These are phyloP conservation scores for Cherax quadricarinatus DNA, from an alignment of 1,140 invertebrate species.

Conservation along the genomic window DNA sequence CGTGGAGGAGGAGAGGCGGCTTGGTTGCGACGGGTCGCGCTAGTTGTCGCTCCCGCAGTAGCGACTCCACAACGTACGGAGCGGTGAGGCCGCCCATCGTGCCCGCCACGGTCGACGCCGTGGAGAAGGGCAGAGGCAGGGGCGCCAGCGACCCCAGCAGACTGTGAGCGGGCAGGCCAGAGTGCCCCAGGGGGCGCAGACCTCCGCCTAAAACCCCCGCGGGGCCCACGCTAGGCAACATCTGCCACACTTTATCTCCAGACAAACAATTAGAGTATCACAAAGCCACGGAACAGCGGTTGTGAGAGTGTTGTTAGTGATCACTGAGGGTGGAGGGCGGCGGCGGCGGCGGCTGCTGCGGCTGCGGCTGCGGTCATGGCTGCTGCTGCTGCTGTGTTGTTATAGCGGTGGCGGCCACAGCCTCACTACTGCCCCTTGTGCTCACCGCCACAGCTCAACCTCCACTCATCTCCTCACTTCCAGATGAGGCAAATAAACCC, in stretches of 20 bases:
- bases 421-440: constrained; percentile 1
- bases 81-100: constrained; percentile 36
- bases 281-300: constrained; percentile 7
- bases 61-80: constrained; percentile 64
- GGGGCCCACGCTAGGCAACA: constrained; percentile 62
- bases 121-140: constrained; percentile 49
- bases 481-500: constrained; percentile 65
- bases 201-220: constrained; percentile 59
- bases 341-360: too few relatives aligned
- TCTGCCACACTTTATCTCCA: constrained; percentile 34
- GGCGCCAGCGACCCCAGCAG: constrained; percentile 60
- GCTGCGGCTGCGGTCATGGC: background rate
- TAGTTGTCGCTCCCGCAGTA: constrained; percentile 56
- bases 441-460: constrained; percentile 47
- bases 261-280: constrained; percentile 36
- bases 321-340: background rate
- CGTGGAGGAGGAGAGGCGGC: constrained; percentile 42
- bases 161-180: constrained; percentile 52
- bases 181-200: constrained; percentile 54
- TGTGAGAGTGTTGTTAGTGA: background rate
- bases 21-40: constrained; percentile 65
- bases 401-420: background rate
- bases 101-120: constrained; percentile 19
- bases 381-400: background rate
- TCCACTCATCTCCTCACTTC: constrained; percentile 64